Conservation (phyloP, 2,797 vertebrate species). For the Cynopterus sphinx region DNA sequence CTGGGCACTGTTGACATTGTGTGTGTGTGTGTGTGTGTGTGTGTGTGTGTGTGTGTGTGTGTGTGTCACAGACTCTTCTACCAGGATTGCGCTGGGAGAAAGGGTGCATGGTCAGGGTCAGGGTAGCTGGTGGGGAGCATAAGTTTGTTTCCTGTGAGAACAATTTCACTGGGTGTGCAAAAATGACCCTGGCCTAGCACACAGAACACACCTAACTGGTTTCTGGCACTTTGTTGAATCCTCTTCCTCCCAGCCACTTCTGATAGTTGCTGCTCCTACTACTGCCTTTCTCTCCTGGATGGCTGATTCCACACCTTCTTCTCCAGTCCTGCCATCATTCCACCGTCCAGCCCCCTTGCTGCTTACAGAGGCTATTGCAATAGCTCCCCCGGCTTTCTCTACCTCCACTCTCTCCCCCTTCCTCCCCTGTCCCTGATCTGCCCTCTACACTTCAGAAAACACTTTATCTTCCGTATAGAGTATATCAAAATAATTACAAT, state of each 20-base stretch:
- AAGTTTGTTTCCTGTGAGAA: neutral
- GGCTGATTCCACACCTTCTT: neutral
- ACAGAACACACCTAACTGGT: neutral
- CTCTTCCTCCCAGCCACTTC: neutral
- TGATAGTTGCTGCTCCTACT: neutral
- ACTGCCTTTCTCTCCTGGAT: neutral
- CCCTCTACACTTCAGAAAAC: neutral
- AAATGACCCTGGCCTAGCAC: neutral
- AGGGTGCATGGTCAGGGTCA: neutral
- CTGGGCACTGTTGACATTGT: neutral
- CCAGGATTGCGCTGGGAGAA: neutral
- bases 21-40: too few species aligned
- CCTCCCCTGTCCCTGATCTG: neutral
- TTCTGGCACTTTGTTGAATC: neutral
- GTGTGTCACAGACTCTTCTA: neutral
- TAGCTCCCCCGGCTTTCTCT: neutral
- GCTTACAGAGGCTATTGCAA: neutral
- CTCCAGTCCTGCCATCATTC: neutral
- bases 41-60: too few species aligned
- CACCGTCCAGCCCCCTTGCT: neutral
- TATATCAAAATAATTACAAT: conserved; percentile 5
- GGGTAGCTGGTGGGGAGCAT: neutral
- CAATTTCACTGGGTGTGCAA: neutral
- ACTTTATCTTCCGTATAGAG: neutral
- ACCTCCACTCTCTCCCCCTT: too few species aligned